Evolutionary conservation across 2,797 vertebrate species (phyloP), one percentile per base, ranked within the genome.

Genomic region (Staurois parvus): DNA sequence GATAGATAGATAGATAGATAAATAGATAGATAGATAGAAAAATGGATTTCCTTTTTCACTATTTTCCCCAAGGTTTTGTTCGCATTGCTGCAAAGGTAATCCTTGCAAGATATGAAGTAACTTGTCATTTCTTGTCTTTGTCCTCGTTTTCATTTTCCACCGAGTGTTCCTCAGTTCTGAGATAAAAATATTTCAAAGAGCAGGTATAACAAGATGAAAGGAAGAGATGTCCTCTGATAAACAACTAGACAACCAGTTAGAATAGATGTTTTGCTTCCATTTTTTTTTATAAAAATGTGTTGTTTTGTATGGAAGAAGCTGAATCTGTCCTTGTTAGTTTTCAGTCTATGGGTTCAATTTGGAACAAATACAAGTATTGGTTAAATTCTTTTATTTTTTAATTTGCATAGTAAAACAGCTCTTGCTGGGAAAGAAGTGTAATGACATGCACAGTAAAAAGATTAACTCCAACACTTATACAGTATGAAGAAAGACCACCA

Each of bases 151-250:
- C 67, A 42, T 70, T 86, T 85, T 86, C 45, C 74, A 81, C 67
- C 26, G 73, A 86, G 52, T 82, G 79, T 82, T 86, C 79, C 76
- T 77, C 28, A 77, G 29, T 68, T 45, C 73, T 77, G 68, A 86
- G 79, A 77, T 72, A 64, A 62, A 85, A 85, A 72, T 48, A 82
- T 86, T 81, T 77, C 85, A 86, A 82, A 82, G 73, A 82, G 59
- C 15, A 52, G 74, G 48, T 82, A 86, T 66, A 79, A 77, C 85
- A 86, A 86, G 79, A 82, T 86, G 74, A 86, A 86, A 81, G 72
- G 26, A 66, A 80, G 69, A 85, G 15, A 77, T 82, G 79, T 86
- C 48, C 79, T 64, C 66, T 28, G 66, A 64, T 64, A 86, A 80
- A 81, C 79, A 86, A 34, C 59, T 67, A 81, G 64, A 81, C 77